Evolutionary conservation across 2,113 vertebrate genomes (phyloP).

Genomic region (Pollachius pollachius): DNA sequence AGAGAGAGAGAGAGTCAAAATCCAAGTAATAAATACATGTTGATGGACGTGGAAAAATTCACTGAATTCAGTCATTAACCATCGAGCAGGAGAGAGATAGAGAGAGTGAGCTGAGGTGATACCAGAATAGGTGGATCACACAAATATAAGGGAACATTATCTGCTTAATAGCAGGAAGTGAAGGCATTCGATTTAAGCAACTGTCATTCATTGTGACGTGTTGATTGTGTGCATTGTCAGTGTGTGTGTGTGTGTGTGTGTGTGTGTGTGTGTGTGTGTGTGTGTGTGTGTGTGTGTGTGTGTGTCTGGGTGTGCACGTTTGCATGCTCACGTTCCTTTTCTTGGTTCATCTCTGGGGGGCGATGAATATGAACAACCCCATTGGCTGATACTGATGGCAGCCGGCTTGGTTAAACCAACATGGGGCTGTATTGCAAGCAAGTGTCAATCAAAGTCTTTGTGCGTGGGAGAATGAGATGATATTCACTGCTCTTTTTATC

Average conservation of each 20-base stretch:
- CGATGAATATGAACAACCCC: constrained; percentile 67
- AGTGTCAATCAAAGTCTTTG: constrained; percentile 44
- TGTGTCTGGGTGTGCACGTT: constrained; percentile 27
- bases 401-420: constrained; percentile 48
- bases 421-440: constrained; percentile 40
- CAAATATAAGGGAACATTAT: constrained; percentile 32
- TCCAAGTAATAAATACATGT: not conserved
- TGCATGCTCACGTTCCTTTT: not conserved
- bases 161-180: constrained; percentile 55
- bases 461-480: constrained; percentile 14
- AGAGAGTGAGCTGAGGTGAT: constrained; percentile 8
- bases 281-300: constrained; percentile 22
- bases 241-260: constrained; percentile 6
- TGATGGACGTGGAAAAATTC: not conserved
- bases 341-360: constrained; percentile 51
- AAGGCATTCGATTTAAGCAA: constrained; percentile 66
- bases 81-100: not conserved
- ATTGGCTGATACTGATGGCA: constrained; percentile 60
- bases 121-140: too few species aligned
- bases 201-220: constrained; percentile 43
- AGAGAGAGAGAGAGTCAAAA: not conserved
- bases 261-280: not conserved
- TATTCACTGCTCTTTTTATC: constrained; percentile 30
- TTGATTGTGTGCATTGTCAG: constrained; percentile 2
- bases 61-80: too few species aligned